Conservation (phyloP, 2,888 invertebrate species). For the Nebria brevicollis region DNA sequence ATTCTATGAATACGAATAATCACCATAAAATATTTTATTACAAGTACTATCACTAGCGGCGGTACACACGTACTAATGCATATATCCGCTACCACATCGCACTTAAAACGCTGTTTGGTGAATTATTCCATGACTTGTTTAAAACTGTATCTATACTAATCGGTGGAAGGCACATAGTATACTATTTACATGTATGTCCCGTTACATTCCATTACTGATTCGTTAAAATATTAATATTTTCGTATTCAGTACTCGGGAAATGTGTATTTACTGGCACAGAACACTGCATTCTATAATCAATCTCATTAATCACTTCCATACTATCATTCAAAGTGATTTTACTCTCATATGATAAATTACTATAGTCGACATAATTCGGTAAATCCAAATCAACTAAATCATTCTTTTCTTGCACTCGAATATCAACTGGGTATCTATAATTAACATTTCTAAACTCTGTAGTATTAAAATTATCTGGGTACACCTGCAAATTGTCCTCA, state of each 20-base stretch:
- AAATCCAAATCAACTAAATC: conserved; percentile 56
- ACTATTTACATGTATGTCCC: not conserved
- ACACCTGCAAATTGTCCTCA: conserved; percentile 38
- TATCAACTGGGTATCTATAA: conserved; percentile 41
- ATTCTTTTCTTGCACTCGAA: conserved; percentile 52
- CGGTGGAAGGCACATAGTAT: conserved; percentile 39
- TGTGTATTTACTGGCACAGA: conserved; percentile 28
- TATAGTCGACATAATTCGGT: conserved; percentile 59
- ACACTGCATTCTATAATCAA: conserved; percentile 58
- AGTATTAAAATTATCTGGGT: conserved; percentile 27
- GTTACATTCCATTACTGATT: conserved; percentile 20
- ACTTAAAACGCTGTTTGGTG: too few species aligned
- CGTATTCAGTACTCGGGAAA: conserved; percentile 29
- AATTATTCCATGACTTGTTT: not conserved
- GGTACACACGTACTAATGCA: too few species aligned
- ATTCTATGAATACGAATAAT: not conserved
- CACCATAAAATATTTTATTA: not conserved
- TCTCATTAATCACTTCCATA: conserved; percentile 58
- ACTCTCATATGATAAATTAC: conserved; percentile 57
- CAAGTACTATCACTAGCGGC: not conserved
- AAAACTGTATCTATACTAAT: conserved; percentile 18
- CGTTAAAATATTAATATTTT: conserved; percentile 31
- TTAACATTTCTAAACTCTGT: conserved; percentile 40
- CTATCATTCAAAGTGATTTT: conserved; percentile 55
- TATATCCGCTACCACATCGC: too few species aligned